Evolutionary conservation across 2,113 vertebrate species (phyloP).

Genomic region (Thunnus maccoyii): DNA sequence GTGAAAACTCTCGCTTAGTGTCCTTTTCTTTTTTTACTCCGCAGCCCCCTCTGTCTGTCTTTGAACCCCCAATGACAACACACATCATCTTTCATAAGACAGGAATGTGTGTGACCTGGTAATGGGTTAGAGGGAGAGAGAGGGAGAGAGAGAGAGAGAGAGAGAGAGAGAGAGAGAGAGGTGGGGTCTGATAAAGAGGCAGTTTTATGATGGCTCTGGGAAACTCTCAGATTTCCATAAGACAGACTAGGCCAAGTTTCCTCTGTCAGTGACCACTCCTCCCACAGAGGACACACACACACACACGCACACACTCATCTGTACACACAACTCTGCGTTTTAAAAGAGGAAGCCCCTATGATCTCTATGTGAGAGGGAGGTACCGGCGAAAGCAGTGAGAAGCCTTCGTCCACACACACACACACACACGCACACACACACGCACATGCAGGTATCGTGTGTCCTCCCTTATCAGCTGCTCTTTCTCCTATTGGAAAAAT

Average conservation of each 20-base stretch:
- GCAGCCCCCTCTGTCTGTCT: constrained; percentile 54
- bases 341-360: constrained; percentile 95
- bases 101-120: constrained; percentile 77
- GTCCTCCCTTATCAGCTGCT: constrained; percentile 96
- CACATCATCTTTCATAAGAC: constrained; percentile 81
- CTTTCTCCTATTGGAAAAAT: constrained; percentile 89
- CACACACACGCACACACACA: constrained; percentile 85
- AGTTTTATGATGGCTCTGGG: constrained; percentile 95
- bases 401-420: constrained; percentile 88
- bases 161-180: constrained; percentile 73
- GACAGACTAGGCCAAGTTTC: constrained; percentile 93
- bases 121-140: constrained; percentile 83
- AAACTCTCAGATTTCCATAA: constrained; percentile 97
- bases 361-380: constrained; percentile 91
- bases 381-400: constrained; percentile 88
- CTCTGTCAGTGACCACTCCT: constrained; percentile 89
- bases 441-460: constrained; percentile 91
- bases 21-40: constrained; percentile 71
- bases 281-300: constrained; percentile 82
- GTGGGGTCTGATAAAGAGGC: constrained; percentile 89
- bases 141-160: constrained; percentile 73
- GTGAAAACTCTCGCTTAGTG: constrained; percentile 75
- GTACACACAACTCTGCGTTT: constrained; percentile 83
- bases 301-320: constrained; percentile 73
- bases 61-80: constrained; percentile 80